Conservation (phyloP, 2,113 vertebrate species). For the Merops nubicus region DNA sequence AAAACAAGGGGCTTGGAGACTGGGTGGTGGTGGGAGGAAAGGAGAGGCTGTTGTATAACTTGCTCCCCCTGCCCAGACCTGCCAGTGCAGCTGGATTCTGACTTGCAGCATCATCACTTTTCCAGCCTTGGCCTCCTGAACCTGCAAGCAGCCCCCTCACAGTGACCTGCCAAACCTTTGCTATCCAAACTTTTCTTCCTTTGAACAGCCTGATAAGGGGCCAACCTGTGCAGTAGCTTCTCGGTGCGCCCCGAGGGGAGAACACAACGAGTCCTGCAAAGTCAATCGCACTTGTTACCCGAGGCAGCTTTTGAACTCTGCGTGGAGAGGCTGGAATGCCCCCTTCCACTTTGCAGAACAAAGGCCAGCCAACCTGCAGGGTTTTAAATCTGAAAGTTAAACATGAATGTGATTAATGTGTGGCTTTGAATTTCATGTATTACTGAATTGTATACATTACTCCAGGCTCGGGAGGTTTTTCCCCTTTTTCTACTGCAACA, state of each 20-base stretch:
- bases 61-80: slow-evolving; percentile 13
- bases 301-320: slow-evolving; percentile 62
- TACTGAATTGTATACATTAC: slow-evolving; percentile 61
- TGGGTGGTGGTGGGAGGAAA: neutral
- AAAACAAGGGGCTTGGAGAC: neutral
- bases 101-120: slow-evolving; percentile 36
- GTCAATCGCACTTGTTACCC: slow-evolving; percentile 60
- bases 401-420: slow-evolving; percentile 67
- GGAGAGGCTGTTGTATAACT: neutral
- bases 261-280: slow-evolving; percentile 32
- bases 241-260: neutral
- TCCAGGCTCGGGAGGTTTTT: slow-evolving; percentile 49
- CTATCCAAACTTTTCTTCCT: slow-evolving; percentile 8
- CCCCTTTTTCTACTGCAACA: slow-evolving; percentile 46
- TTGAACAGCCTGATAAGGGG: slow-evolving; percentile 50
- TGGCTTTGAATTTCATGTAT: slow-evolving; percentile 63
- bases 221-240: slow-evolving; percentile 45
- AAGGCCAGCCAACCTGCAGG: slow-evolving; percentile 56
- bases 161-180: slow-evolving; percentile 42
- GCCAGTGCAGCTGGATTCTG: slow-evolving; percentile 18
- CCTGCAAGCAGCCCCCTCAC: neutral
- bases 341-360: slow-evolving; percentile 60
- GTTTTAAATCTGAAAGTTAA: slow-evolving; percentile 56
- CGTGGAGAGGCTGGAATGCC: slow-evolving; percentile 25
- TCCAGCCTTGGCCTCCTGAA: slow-evolving; percentile 9